These are phyloP conservation scores for Sebastes itinus DNA, from an alignment of 2,797 vertebrate species.

Conservation along the genomic window DNA sequence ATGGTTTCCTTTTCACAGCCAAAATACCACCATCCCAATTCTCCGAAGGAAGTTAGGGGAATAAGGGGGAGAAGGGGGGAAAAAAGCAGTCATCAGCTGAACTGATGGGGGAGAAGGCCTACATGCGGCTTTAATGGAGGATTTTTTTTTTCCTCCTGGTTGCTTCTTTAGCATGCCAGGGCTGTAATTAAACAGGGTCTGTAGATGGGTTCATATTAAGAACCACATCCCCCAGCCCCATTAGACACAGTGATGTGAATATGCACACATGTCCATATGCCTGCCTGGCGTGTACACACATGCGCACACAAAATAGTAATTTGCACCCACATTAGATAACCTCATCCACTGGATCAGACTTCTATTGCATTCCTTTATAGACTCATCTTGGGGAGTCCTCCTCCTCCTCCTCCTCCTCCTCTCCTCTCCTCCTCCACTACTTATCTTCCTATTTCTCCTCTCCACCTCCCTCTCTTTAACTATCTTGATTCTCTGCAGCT, in stretches of 20 bases:
- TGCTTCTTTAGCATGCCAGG: constrained; percentile 36
- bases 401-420: background rate
- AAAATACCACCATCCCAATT: constrained; percentile 73
- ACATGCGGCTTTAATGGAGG: constrained; percentile 45
- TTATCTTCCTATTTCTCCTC: constrained; percentile 36
- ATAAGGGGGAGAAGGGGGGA: constrained; percentile 11
- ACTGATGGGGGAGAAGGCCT: constrained; percentile 50
- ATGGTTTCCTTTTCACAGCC: constrained; percentile 74
- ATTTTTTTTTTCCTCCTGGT: constrained; percentile 15
- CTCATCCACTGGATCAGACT: constrained; percentile 21
- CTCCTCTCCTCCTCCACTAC: constrained; percentile 2
- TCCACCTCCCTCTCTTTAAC: constrained; percentile 39
- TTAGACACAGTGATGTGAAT: constrained; percentile 50
- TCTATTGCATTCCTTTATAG: constrained; percentile 25
- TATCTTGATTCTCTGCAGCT: constrained; percentile 36
- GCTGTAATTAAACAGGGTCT: constrained; percentile 66
- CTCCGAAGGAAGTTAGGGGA: constrained; percentile 63
- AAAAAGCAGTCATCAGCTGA: constrained; percentile 66
- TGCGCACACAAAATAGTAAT: constrained; percentile 28
- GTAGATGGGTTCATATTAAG: constrained; percentile 57
- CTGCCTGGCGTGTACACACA: constrained; percentile 33
- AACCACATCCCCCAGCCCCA: constrained; percentile 34
- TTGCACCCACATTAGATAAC: constrained; percentile 44
- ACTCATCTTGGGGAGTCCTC: constrained; percentile 3
- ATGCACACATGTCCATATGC: constrained; percentile 57